phyloP scores from a whole-genome alignment of 2,113 vertebrate genomes.

The Notothenia coriiceps region DNA sequence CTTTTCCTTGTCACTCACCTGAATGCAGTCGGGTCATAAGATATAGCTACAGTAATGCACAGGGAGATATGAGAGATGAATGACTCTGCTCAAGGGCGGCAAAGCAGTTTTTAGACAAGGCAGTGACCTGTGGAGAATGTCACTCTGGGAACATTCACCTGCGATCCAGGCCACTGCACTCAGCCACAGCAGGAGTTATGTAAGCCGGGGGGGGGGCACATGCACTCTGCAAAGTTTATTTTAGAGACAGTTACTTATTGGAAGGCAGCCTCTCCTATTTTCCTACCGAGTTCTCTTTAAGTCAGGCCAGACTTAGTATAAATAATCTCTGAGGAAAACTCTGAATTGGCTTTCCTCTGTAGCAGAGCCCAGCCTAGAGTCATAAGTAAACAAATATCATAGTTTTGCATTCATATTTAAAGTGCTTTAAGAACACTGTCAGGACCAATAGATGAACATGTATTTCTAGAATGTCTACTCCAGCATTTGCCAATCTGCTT shows the following conservation, averaged over 20 bases:
- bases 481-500: constrained; percentile 25
- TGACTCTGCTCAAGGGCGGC: constrained; percentile 40
- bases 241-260: constrained; percentile 6
- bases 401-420: constrained; percentile 7
- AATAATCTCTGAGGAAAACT: background rate
- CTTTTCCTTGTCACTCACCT: constrained; percentile 37
- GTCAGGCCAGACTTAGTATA: constrained; percentile 1
- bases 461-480: constrained; percentile 17
- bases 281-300: constrained; percentile 32
- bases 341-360: background rate
- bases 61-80: constrained; percentile 44
- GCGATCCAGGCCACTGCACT: constrained; percentile 54
- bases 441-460: constrained; percentile 35
- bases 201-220: constrained; percentile 23
- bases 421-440: background rate
- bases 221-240: constrained; percentile 25
- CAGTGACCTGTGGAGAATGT: constrained; percentile 63
- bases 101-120: constrained; percentile 44
- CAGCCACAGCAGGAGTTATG: constrained; percentile 52
- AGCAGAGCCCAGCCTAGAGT: background rate
- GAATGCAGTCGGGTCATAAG: constrained; percentile 9
- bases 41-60: constrained; percentile 9
- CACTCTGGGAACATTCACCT: constrained; percentile 55
- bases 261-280: constrained; percentile 37
- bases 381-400: background rate